Evolutionary conservation across 2,888 invertebrate species (phyloP).

Genomic region (Fabriciana adippe): DNA sequence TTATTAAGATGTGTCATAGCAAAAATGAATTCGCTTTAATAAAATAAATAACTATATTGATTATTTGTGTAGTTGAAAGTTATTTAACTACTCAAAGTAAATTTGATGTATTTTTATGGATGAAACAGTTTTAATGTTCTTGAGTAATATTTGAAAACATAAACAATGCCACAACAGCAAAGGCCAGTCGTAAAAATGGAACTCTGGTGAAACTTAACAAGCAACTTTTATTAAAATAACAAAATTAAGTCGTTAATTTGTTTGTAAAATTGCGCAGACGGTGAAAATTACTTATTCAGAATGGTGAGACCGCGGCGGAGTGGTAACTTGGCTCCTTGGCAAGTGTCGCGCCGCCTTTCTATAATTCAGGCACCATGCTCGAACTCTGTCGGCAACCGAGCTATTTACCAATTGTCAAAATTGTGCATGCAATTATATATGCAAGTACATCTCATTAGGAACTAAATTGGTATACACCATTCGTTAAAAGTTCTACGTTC

Average conservation of each 20-base stretch:
- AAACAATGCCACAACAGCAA: conserved; percentile 66
- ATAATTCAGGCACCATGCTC: conserved; percentile 65
- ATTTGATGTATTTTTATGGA: neutral
- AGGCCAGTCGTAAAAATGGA: conserved; percentile 72
- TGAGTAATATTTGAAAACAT: conserved; percentile 57
- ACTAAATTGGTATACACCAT: conserved; percentile 29
- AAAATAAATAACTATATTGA: too few relatives aligned
- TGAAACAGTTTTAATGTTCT: conserved; percentile 3
- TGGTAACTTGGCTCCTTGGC: conserved; percentile 58
- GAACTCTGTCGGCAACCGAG: conserved; percentile 38
- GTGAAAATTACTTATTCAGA: conserved; percentile 78
- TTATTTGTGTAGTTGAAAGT: too few relatives aligned
- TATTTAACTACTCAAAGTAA: neutral
- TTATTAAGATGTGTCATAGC: too few relatives aligned
- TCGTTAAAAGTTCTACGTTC: conserved; percentile 21
- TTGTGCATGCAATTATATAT: conserved; percentile 34
- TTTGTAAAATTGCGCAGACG: conserved; percentile 80
- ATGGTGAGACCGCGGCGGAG: conserved; percentile 65
- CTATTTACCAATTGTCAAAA: conserved; percentile 36
- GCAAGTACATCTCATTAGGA: conserved; percentile 32
- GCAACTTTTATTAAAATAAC: conserved; percentile 80
- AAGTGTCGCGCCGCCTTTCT: conserved; percentile 65
- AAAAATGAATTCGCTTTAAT: too few relatives aligned
- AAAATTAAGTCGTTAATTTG: conserved; percentile 80
- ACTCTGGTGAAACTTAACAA: conserved; percentile 66